phyloP scores from a whole-genome alignment of 2,113 vertebrate genomes.

The Anser brachyrhynchus region DNA sequence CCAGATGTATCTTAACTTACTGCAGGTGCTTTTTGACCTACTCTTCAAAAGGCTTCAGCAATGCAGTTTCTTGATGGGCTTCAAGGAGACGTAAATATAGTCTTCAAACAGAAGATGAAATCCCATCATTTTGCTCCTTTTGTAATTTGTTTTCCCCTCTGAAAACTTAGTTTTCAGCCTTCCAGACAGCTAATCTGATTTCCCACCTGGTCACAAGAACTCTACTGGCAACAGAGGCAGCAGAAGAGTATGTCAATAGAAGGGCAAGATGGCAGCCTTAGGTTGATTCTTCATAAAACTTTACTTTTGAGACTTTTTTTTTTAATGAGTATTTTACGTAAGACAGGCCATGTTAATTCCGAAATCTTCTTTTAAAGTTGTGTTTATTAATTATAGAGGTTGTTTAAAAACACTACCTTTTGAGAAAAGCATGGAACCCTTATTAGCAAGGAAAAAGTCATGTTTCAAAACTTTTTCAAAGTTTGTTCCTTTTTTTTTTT shows the following conservation, averaged over 20 bases:
- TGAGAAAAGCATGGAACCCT: not conserved
- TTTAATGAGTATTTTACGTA: not conserved
- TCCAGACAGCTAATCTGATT: not conserved
- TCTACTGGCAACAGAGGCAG: not conserved
- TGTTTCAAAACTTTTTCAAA: not conserved
- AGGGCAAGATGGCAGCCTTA: not conserved
- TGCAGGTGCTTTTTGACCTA: not conserved
- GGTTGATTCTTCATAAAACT: not conserved
- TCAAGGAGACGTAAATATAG: not conserved
- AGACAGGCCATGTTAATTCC: not conserved
- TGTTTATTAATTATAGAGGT: not conserved
- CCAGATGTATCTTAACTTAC: not conserved
- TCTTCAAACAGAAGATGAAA: not conserved
- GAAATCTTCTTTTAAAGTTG: not conserved
- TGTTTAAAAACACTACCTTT: not conserved
- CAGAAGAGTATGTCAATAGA: not conserved
- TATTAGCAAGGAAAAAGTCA: not conserved
- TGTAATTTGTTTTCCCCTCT: not conserved
- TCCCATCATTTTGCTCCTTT: not conserved
- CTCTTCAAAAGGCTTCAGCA: not conserved
- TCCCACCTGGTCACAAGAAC: not conserved
- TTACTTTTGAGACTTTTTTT: not conserved
- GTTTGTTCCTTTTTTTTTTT: not conserved
- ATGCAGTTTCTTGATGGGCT: not conserved
- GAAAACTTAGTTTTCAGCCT: not conserved